A percentile compares a stretch with the other conserved stretches of the same genome.
phyloP scores from a whole-genome alignment of 2,888 invertebrate genomes.

The Heteromyza rotundicornis region DNA sequence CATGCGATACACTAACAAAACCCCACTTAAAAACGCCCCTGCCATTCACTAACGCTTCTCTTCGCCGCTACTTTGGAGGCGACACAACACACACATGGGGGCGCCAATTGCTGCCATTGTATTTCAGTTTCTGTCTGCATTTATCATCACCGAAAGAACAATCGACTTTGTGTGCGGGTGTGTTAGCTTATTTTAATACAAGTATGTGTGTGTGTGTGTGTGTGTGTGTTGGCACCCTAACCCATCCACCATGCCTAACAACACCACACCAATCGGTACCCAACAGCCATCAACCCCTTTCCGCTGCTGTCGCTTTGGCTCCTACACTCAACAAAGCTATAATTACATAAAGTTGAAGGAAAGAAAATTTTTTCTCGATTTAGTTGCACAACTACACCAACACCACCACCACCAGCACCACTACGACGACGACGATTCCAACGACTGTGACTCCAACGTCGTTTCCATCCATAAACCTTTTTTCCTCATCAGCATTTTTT shows the following conservation, averaged over 20 bases:
- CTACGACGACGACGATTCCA: neutral
- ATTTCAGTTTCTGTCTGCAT: slow-evolving; percentile 20
- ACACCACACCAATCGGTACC: neutral
- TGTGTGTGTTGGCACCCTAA: neutral
- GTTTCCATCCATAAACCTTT: slow-evolving; percentile 23
- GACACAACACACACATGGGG: slow-evolving; percentile 7
- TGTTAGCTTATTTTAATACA: no score
- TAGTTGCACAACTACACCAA: slow-evolving; percentile 14
- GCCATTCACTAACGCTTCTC: neutral
- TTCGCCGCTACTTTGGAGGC: neutral
- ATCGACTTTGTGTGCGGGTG: slow-evolving; percentile 17
- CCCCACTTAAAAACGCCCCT: neutral
- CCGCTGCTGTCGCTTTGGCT: neutral
- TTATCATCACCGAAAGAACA: slow-evolving; percentile 28
- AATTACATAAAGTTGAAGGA: slow-evolving; percentile 28
- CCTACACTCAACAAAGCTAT: slow-evolving; percentile 20
- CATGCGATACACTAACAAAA: slow-evolving; percentile 8
- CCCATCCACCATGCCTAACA: neutral
- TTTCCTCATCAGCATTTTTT: slow-evolving; percentile 20
- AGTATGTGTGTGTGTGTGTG: slow-evolving; percentile 13
- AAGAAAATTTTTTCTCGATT: slow-evolving; percentile 24
- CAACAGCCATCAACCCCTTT: neutral
- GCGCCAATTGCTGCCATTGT: slow-evolving; percentile 23
- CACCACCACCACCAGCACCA: neutral
- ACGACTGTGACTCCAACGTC: slow-evolving; percentile 1